phyloP scores from a whole-genome alignment of 2,797 vertebrate species.

The Coilia nasus region DNA sequence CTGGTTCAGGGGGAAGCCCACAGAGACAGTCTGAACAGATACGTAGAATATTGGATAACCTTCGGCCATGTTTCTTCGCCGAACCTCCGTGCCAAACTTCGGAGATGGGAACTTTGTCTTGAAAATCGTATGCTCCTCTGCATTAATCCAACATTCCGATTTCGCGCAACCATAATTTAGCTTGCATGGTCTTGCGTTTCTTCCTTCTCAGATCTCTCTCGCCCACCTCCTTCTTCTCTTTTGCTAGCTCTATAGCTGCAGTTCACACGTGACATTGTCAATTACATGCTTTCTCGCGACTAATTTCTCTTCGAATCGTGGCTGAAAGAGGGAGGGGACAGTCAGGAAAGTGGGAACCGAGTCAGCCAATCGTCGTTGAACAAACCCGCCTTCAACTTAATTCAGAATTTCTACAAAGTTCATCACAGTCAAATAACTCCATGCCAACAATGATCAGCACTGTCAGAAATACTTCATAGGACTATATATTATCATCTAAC shows the following conservation, averaged over 20 bases:
- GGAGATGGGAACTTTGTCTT: constrained; percentile 91
- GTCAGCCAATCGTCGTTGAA: constrained; percentile 80
- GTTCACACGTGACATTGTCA: constrained; percentile 93
- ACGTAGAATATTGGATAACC: constrained; percentile 83
- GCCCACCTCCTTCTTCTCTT: constrained; percentile 66
- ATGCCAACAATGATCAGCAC: too few species aligned
- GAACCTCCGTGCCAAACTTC: constrained; percentile 91
- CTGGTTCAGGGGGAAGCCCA: constrained; percentile 10
- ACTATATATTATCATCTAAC: too few species aligned
- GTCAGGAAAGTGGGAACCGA: not conserved
- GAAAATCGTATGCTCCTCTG: constrained; percentile 83
- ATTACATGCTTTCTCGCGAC: constrained; percentile 92
- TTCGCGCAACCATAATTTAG: constrained; percentile 87
- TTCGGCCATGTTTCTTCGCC: constrained; percentile 98
- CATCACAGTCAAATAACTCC: constrained; percentile 66
- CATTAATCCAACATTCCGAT: constrained; percentile 92
- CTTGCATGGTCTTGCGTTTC: constrained; percentile 94
- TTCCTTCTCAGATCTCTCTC: constrained; percentile 82
- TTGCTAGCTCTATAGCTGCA: constrained; percentile 75
- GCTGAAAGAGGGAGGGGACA: constrained; percentile 64
- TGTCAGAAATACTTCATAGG: too few species aligned
- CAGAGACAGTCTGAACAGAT: constrained; percentile 18
- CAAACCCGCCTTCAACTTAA: constrained; percentile 57
- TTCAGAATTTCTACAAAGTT: constrained; percentile 65
- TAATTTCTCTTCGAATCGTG: constrained; percentile 70